Evolutionary conservation across 2,113 vertebrate genomes (phyloP), one percentile per base, ranked within the genome.

Genomic region (Gallinago media): DNA sequence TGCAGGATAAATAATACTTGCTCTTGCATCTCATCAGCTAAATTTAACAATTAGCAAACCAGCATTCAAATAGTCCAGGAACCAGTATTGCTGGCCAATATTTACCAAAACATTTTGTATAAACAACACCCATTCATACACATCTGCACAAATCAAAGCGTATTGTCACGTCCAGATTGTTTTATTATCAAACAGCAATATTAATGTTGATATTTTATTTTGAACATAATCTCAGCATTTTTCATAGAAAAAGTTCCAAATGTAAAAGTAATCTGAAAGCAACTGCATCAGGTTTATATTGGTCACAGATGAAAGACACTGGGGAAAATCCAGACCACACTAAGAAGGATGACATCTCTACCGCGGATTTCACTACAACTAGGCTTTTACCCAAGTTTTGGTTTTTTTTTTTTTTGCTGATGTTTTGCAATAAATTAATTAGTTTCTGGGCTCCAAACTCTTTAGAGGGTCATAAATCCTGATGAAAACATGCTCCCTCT

Each of bases 381-480:
- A 92, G 46, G 25, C 27, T 93, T 86, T 90, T 40, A 55, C n/a
- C 13, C 31, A 63, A 44, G 15, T 1, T 26, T 44, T 29, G n/a
- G n/a, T 34, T 31, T 34, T 29, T 38, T 59, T 26, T 8, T 6
- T 4, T 23, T 6, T 42, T 42, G 13, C 0, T 79, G 7, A 67
- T 83, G 20, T 22, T 68, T 93, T 90, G 47, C 4, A 50, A 95
- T 92, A 94, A 77, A 94, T 88, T 44, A 88, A 84, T 93, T 93
- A 11, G 21, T 88, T 80, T 90, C 89, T 93, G 42, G 42, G 82
- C 72, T 90, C 29, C 85, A 63, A 22, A 90, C 71, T 72, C 83
- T 84, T 86, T 44, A 80, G 79, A 86, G n/a, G 36, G 44, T 71
- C 79, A 91, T 95, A 96, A 96, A 95, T 93, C 92, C 79, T 86